phyloP scores from a whole-genome alignment of 2,797 vertebrate species.

The Echiichthys vipera region DNA sequence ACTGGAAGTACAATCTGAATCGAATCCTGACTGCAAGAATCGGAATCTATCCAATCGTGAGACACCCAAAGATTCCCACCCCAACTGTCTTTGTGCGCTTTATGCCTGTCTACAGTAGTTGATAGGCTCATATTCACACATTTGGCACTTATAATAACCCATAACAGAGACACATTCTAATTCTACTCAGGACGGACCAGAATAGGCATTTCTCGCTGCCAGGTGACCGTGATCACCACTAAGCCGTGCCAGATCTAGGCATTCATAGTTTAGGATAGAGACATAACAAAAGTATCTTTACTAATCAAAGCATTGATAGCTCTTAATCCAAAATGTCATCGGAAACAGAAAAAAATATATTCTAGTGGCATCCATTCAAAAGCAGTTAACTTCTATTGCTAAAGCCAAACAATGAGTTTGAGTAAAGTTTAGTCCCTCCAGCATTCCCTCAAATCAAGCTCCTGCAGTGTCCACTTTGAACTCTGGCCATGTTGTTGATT shows the following conservation, averaged over 20 bases:
- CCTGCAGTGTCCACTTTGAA: constrained; percentile 35
- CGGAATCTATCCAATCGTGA: too few species aligned
- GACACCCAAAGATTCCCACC: too few species aligned
- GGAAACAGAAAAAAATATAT: background rate
- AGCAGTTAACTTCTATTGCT: background rate
- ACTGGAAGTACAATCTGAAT: too few species aligned
- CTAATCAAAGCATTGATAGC: background rate
- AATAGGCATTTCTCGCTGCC: too few species aligned
- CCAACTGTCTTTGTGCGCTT: too few species aligned
- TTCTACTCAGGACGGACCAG: too few species aligned
- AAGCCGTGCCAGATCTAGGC: background rate
- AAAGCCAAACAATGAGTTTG: constrained; percentile 64
- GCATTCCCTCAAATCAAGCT: constrained; percentile 36
- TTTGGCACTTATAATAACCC: background rate
- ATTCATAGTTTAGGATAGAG: background rate
- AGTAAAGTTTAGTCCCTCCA: constrained; percentile 35
- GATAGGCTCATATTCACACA: background rate
- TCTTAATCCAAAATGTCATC: background rate
- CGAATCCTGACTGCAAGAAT: too few species aligned
- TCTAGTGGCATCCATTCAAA: background rate
- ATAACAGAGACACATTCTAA: background rate
- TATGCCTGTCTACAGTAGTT: background rate
- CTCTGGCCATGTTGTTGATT: constrained; percentile 71
- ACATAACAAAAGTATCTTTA: background rate
- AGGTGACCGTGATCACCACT: background rate